Conservation (phyloP, 2,113 vertebrate genomes). For the Odontesthes bonariensis region DNA sequence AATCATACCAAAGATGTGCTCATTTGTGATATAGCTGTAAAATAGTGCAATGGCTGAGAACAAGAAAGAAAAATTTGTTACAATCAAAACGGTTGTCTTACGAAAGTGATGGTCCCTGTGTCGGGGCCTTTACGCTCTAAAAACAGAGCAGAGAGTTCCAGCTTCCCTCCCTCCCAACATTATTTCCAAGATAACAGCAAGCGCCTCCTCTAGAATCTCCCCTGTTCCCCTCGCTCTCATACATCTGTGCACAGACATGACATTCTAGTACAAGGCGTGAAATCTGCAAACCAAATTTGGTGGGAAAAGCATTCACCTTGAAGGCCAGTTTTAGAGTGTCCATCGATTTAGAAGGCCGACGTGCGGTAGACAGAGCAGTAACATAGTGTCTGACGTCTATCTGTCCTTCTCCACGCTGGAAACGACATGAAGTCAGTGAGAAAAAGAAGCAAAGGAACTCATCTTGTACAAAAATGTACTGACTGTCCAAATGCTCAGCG, state of each 20-base stretch:
- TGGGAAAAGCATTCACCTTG: constrained; percentile 76
- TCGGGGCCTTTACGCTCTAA: constrained; percentile 77
- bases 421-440: constrained; percentile 7
- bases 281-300: accelerated
- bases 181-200: constrained; percentile 87
- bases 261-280: neutral
- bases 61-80: neutral
- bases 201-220: constrained; percentile 79
- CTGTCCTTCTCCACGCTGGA: constrained; percentile 82
- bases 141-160: constrained; percentile 84
- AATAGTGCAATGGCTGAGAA: neutral
- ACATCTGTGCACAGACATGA: constrained; percentile 82
- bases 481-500: too few species aligned
- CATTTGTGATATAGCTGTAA: neutral
- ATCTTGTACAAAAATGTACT: neutral
- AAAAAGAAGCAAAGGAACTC: neutral
- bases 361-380: constrained; percentile 89
- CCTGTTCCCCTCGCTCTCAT: constrained; percentile 81
- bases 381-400: constrained; percentile 90
- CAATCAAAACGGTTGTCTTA: constrained; percentile 68
- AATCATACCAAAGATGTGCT: constrained; percentile 25
- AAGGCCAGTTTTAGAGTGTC: constrained; percentile 93
- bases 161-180: constrained; percentile 88
- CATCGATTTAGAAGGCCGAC: constrained; percentile 87
- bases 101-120: constrained; percentile 84